Percentiles rank a stretch among this genome's conserved stretches.
These are phyloP conservation scores for Dorcus parallelipipedus DNA, from an alignment of 2,888 invertebrate species.

Conservation along the genomic window DNA sequence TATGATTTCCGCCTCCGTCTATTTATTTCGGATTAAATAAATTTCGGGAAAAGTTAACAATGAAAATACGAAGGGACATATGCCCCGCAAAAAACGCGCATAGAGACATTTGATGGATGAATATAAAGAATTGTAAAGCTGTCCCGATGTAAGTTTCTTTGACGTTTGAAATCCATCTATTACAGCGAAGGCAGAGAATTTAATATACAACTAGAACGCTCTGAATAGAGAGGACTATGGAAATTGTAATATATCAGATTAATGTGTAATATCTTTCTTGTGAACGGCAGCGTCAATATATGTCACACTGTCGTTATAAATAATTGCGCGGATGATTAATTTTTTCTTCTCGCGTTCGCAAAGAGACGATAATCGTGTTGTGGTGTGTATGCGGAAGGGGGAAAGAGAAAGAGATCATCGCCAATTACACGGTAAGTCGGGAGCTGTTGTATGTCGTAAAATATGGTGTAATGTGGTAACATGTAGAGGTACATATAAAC, in stretches of 20 bases:
- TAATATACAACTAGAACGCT: slow-evolving; percentile 37
- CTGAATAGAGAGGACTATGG: background rate
- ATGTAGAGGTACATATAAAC: no score
- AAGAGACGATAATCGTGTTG: no score
- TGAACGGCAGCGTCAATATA: background rate
- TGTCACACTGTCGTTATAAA: no score
- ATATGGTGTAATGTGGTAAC: background rate
- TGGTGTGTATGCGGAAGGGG: no score
- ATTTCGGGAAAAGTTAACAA: slow-evolving; percentile 32
- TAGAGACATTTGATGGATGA: slow-evolving; percentile 41
- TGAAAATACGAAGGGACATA: slow-evolving; percentile 31
- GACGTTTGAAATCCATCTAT: slow-evolving; percentile 37
- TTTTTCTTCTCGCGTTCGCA: no score
- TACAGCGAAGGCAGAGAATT: slow-evolving; percentile 38
- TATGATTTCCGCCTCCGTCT: no score
- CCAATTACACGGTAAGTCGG: no score
- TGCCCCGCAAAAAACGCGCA: slow-evolving; percentile 28
- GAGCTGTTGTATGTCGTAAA: no score
- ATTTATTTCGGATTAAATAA: slow-evolving; percentile 10
- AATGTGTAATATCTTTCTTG: background rate
- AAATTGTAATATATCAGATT: slow-evolving; percentile 3
- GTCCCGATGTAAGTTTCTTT: slow-evolving; percentile 32
- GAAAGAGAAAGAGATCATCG: no score
- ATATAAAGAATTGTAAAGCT: slow-evolving; percentile 34
- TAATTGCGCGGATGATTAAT: no score